These are phyloP conservation scores for Macrobrachium rosenbergii DNA, from an alignment of 1,140 invertebrate species.

Conservation along the genomic window DNA sequence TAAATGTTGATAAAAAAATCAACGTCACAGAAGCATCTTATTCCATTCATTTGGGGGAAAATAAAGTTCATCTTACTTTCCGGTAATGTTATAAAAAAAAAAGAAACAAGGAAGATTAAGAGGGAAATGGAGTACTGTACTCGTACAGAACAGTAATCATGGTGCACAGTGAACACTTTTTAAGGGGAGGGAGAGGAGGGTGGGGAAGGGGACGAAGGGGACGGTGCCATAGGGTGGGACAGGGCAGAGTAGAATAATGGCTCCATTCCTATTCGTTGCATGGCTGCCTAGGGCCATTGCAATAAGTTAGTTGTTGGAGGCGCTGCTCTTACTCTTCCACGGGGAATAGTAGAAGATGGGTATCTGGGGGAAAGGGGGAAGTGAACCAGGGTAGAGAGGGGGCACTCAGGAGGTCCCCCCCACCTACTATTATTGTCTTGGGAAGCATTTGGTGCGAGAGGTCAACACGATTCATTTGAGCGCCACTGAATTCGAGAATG, in stretches of 20 bases:
- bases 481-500: conserved; percentile 60
- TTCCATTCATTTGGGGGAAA: too few relatives aligned
- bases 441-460: conserved; percentile 46
- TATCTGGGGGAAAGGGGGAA: too few relatives aligned
- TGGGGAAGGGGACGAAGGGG: not conserved
- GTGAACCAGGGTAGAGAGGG: too few relatives aligned
- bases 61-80: too few relatives aligned
- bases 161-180: not conserved
- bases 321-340: conserved; percentile 54
- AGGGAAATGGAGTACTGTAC: too few relatives aligned
- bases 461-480: conserved; percentile 60
- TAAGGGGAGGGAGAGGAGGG: conserved; percentile 6
- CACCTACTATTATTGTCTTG: conserved; percentile 52
- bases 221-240: not conserved
- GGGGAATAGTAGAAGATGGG: too few relatives aligned
- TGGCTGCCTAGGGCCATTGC: conserved; percentile 23
- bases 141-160: conserved; percentile 28
- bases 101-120: too few relatives aligned
- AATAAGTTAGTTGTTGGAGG: conserved; percentile 58
- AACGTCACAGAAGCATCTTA: too few relatives aligned
- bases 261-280: conserved; percentile 43
- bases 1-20: too few relatives aligned
- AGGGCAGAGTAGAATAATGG: conserved; percentile 30
- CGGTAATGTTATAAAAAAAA: too few relatives aligned
- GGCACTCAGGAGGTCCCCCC: not conserved